Conservation (phyloP, 2,888 invertebrate species). For the Lagria hirta region DNA sequence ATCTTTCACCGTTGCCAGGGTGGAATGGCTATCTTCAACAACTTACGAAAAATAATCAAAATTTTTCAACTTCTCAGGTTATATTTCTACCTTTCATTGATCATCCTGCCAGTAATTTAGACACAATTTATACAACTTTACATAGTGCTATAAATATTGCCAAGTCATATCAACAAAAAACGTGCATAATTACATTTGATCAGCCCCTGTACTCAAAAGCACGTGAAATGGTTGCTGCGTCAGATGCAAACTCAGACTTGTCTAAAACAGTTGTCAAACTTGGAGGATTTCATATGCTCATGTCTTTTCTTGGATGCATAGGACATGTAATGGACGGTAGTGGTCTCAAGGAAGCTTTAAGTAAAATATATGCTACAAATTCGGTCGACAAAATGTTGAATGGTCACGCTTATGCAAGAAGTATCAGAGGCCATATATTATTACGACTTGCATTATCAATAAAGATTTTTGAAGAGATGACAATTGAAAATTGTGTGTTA, state of each 20-base stretch:
- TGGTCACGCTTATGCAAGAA: slow-evolving; percentile 41
- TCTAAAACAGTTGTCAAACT: slow-evolving; percentile 43
- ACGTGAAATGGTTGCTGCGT: slow-evolving; percentile 30
- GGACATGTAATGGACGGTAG: slow-evolving; percentile 50
- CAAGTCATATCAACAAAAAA: slow-evolving; percentile 32
- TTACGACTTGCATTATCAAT: slow-evolving; percentile 42
- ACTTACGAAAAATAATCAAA: slow-evolving; percentile 25
- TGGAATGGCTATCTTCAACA: slow-evolving; percentile 37
- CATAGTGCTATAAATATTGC: slow-evolving; percentile 27
- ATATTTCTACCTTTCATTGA: too few relatives aligned
- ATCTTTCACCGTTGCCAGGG: slow-evolving; percentile 24
- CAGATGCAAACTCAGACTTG: slow-evolving; percentile 33
- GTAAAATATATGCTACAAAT: slow-evolving; percentile 34
- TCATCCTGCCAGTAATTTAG: slow-evolving; percentile 26
- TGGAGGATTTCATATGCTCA: slow-evolving; percentile 41
- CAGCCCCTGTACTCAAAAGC: slow-evolving; percentile 35
- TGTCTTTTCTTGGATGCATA: slow-evolving; percentile 49
- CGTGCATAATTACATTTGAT: slow-evolving; percentile 29
- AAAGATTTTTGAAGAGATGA: slow-evolving; percentile 40
- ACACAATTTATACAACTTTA: slow-evolving; percentile 33
- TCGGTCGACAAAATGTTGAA: slow-evolving; percentile 40
- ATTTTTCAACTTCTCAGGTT: slow-evolving; percentile 30
- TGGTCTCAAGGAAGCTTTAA: slow-evolving; percentile 43
- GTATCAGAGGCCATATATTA: slow-evolving; percentile 36
- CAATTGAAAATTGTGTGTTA: slow-evolving; percentile 38